Base-by-base conservation (phyloP, 2,888 invertebrate genomes). In the Drosophila cracens region DNA sequence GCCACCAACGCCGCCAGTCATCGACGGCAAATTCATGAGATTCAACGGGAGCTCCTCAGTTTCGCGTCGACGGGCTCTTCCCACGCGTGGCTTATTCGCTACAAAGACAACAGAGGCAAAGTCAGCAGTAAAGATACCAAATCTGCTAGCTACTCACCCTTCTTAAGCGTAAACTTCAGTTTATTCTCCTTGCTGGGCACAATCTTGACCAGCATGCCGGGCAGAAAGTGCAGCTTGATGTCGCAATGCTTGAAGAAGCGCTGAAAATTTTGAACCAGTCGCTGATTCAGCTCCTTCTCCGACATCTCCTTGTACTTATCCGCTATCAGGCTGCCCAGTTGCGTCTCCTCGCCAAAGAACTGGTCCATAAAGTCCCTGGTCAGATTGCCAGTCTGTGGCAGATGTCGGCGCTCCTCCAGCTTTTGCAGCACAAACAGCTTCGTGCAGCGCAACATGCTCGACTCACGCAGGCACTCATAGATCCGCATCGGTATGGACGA, bases 371-470 rank as follows among this genome's bases (percentile, higher is more conserved):
- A 93, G 71, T 93, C 93, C 38, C 82, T 80, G 3, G 91, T 92
- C 34, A 93, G 67, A 40, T 92, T 92, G 3, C 92, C 92, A 4
- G 85, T 83, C 48, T 83, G 87, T 6, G 81, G 81, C 60, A 82
- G 69, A 46, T 82, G 76, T 13, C 74, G 74, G n/a, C 83, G 82
- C 40, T 87, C 90, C 74, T 93, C 92, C 89, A 95, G 94, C 52
- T 94, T 94, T 93, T 94, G 94, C 27, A 94, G 90, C 54, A 94
- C 93, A 65, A 94, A 94, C n/a, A 95, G 93, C 87, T 94, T 94
- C 57, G 95, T 89, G 90, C 95, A 95, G 91, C 94, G 94, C 67
- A 94, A 71, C 8, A 94, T 91, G 54, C 94, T 94, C 29, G 88
- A 89, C 36, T 87, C 90, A 11, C 90, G 82, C 34, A 93, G 87